Conservation (phyloP, 2,797 vertebrate genomes). For the Allobates femoralis region DNA sequence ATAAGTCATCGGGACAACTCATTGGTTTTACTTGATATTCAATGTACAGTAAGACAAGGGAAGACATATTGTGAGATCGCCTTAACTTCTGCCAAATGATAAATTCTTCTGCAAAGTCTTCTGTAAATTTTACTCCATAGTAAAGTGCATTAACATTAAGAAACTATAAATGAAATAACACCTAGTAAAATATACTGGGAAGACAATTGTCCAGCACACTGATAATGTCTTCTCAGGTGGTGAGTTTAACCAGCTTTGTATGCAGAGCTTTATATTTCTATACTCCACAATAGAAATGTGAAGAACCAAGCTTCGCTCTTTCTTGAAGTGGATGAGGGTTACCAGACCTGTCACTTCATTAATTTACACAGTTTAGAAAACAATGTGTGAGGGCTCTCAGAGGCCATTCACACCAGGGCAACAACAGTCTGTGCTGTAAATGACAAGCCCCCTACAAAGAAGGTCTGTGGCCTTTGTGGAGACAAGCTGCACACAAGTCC, state of each 20-base stretch:
- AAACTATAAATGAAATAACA: background rate
- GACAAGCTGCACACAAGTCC: slow-evolving; percentile 76
- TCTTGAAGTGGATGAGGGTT: slow-evolving; percentile 74
- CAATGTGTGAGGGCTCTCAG: slow-evolving; percentile 75
- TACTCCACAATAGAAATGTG: slow-evolving; percentile 68
- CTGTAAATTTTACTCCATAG: too few species aligned
- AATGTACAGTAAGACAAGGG: background rate
- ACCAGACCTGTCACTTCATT: slow-evolving; percentile 83
- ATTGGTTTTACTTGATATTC: background rate
- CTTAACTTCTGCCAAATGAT: background rate
- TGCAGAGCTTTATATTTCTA: slow-evolving; percentile 27
- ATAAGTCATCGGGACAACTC: background rate
- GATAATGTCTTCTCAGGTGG: background rate
- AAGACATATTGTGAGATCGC: background rate
- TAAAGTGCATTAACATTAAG: too few species aligned
- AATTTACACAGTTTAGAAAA: slow-evolving; percentile 83
- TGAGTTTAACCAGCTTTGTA: background rate
- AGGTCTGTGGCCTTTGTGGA: slow-evolving; percentile 75
- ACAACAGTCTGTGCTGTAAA: slow-evolving; percentile 78
- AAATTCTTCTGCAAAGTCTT: background rate
- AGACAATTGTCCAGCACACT: background rate
- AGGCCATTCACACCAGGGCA: slow-evolving; percentile 73
- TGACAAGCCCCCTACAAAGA: slow-evolving; percentile 77
- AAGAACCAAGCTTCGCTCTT: slow-evolving; percentile 76
- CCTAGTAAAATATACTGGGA: background rate